Evolutionary conservation across 2,113 vertebrate genomes (phyloP), one percentile per base, ranked within the genome.

Genomic region (Cyprinodon brontotheroides): DNA sequence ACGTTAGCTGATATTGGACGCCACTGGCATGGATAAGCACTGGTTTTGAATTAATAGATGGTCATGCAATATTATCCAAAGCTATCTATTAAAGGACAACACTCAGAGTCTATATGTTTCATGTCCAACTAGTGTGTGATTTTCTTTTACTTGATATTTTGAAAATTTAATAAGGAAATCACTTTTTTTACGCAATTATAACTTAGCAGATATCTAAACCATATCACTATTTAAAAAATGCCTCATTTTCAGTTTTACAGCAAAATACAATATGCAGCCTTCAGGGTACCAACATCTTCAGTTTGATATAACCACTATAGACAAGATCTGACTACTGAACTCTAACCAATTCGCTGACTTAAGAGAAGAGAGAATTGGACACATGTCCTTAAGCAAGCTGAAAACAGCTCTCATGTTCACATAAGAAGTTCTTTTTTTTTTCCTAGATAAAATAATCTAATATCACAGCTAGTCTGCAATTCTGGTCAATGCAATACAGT

Each of bases 401-500:
- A 37, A 39, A 53, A 15, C 20, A 17, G 53, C 75, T 67, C 71
- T 45, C 62, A 50, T 74, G 38, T 75, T 79, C 59, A 65, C 61
- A 47, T 1, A 40, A 67, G 64, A 70, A 80, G 77, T 79, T 29
- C 65, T 78, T 83, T 86, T 61, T 67, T 47, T 60, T 48, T 70
- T 84, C 47, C 69, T 6, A 70, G 47, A 74, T 72, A 82, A 14
- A 45, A 40, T 78, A 78, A 89, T 70, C 12, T 15, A 70, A 73
- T 90, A 82, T 61, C 77, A 57, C 78, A 78, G 79, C 70, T 83
- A 45, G 38, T n/a, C 57, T 60, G 38, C 40, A 92, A 92, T 80
- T 93, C 22, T 37, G 29, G 29, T 29, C 29, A 95, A 95, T 89
- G 95, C 95, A 83, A 92, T 29, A 89, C 84, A 86, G 36, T 22